phyloP scores from a whole-genome alignment of 2,888 invertebrate genomes.

The Leptinotarsa rubiginosa region DNA sequence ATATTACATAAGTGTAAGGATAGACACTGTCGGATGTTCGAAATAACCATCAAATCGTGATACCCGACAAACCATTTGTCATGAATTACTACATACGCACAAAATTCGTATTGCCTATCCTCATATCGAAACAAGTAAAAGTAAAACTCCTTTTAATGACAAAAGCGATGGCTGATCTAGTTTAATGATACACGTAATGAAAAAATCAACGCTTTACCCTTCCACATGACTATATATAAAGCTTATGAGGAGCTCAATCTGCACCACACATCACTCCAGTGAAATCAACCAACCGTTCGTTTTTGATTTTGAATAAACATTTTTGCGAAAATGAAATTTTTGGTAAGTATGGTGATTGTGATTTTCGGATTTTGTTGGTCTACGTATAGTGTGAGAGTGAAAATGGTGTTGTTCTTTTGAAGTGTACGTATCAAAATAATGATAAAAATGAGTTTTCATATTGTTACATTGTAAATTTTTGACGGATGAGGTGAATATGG shows the following conservation, averaged over 20 bases:
- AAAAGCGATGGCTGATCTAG: slow-evolving; percentile 53
- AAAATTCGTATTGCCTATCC: slow-evolving; percentile 15
- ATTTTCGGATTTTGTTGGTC: background rate
- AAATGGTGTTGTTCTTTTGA: slow-evolving; percentile 1
- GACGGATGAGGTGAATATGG: too few relatives aligned
- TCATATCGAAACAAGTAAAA: slow-evolving; percentile 42
- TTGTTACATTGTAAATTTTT: too few relatives aligned
- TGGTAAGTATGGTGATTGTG: slow-evolving; percentile 46
- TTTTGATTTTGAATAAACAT: slow-evolving; percentile 27
- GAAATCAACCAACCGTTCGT: slow-evolving; percentile 37
- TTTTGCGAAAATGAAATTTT: slow-evolving; percentile 47
- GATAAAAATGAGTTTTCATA: too few relatives aligned
- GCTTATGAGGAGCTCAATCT: slow-evolving; percentile 36
- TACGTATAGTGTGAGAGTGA: background rate
- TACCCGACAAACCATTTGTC: background rate
- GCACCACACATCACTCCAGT: slow-evolving; percentile 48
- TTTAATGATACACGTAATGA: slow-evolving; percentile 52
- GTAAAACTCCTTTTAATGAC: slow-evolving; percentile 45
- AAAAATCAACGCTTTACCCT: slow-evolving; percentile 50
- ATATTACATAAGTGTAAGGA: too few relatives aligned
- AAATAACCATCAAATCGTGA: background rate
- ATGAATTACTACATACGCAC: slow-evolving; percentile 2
- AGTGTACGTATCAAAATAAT: too few relatives aligned
- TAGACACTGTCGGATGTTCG: background rate
- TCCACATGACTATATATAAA: slow-evolving; percentile 50